Conservation (phyloP, 2,888 invertebrate species). For the Cerastis rubricosa region DNA sequence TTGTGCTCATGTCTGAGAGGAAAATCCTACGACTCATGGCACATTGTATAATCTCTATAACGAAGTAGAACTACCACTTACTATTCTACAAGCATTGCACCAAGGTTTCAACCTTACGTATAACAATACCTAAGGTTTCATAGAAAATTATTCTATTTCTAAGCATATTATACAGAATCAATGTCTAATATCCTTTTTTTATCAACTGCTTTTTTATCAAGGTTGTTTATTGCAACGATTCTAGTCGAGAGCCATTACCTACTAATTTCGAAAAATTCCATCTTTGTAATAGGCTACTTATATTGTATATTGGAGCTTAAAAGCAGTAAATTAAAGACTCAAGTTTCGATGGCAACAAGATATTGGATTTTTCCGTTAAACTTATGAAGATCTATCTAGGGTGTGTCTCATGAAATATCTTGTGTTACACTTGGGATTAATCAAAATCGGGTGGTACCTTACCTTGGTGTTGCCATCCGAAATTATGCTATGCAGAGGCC, state of each 20-base stretch:
- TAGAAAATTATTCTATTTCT: neutral
- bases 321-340: neutral
- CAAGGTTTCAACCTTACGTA: neutral
- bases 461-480: neutral
- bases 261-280: neutral
- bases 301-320: neutral
- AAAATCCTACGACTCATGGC: neutral
- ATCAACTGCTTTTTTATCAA: neutral
- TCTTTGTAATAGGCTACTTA: neutral
- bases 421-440: no score
- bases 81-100: neutral
- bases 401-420: neutral
- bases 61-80: neutral
- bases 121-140: no score
- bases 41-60: neutral
- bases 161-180: neutral
- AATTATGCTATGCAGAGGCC: neutral
- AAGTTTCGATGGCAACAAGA: slow-evolving; percentile 7
- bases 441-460: neutral
- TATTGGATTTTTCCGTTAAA: slow-evolving; percentile 3
- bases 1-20: neutral
- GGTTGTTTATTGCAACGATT: neutral
- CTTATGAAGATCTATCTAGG: neutral
- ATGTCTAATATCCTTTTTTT: neutral
- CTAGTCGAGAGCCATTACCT: neutral